These are phyloP conservation scores for Chaetodon auriga DNA, from an alignment of 2,113 vertebrate genomes.

Conservation along the genomic window DNA sequence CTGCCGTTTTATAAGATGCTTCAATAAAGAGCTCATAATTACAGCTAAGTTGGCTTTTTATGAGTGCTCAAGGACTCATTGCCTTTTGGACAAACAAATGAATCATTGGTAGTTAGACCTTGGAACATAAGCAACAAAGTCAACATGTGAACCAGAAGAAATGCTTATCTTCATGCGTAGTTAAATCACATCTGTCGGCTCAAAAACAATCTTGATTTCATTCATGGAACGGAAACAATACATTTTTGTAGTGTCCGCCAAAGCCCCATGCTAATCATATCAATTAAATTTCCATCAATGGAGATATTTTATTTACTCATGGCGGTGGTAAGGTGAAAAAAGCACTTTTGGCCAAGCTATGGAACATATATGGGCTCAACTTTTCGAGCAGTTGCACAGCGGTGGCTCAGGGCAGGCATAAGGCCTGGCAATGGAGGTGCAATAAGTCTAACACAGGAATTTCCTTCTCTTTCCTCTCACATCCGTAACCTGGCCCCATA, in stretches of 20 bases:
- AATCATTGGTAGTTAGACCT: conserved; percentile 60
- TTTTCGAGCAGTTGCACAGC: conserved; percentile 51
- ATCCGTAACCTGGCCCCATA: conserved; percentile 82
- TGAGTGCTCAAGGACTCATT: conserved; percentile 51
- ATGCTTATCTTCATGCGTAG: conserved; percentile 70
- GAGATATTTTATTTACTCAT: conserved; percentile 46
- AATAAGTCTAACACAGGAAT: conserved; percentile 82
- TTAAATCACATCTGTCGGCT: conserved; percentile 71
- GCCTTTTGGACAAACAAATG: conserved; percentile 66
- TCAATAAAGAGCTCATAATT: conserved; percentile 73
- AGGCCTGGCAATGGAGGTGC: conserved; percentile 68
- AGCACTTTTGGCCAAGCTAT: not conserved
- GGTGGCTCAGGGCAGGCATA: conserved; percentile 54
- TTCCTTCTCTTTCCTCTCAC: conserved; percentile 75
- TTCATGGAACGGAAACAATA: conserved; percentile 55
- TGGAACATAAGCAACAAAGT: conserved; percentile 59
- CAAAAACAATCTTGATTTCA: conserved; percentile 58
- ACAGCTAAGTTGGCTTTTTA: conserved; percentile 36
- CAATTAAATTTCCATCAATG: conserved; percentile 60
- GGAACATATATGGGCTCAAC: conserved; percentile 45
- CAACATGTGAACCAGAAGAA: conserved; percentile 52
- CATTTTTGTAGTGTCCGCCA: conserved; percentile 42
- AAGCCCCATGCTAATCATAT: conserved; percentile 48
- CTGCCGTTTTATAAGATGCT: conserved; percentile 60
- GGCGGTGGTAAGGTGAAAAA: conserved; percentile 9